Base-by-base conservation (phyloP, 1,140 invertebrate species). In the Listronotus bonariensis region DNA sequence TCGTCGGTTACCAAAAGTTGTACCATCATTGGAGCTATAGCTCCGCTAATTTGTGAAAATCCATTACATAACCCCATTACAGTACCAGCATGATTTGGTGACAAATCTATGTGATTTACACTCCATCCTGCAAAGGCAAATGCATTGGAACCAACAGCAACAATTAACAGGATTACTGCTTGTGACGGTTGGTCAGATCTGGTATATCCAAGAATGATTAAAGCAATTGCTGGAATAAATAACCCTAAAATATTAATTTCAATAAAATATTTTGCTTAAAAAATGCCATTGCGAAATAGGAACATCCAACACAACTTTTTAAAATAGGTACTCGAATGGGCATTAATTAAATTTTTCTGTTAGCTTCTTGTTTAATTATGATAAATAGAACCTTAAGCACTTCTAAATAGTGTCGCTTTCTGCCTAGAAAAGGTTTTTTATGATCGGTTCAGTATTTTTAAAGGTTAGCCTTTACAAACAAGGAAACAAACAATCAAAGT, bases 51-150 rank as follows among this genome's bases (percentile, higher is more conserved):
- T 63, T 91, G 92, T 0, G 88, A 86, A 26, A 85, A 77, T 12
- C 88, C 87, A 76, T 93, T 93, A 34, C 89, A 90, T 12, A 93
- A 81, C 4, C 90, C 89, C 86, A 90, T 89, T 65, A 91, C 74
- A 0, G 83, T 84, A 12, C 88, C 88, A 20, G 89, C 88, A 78
- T 82, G 86, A 77, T 87, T 88, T 10, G 87, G 88, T 0, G 89
- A 83, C 51, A 92, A 80, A 72, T 92, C 89, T 17, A 92, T 83
- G 72, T 90, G 87, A 71, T 90, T 91, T 4, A 85, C 74, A 43
- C 79, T 72, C 51, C 76, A 89, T 3, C 92, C 92, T 38, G 88
- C 86, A 60, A 87, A 89, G 20, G 86, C 80, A 10, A 88, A 87
- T 8, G 90, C 87, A 68, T 92, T 92, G 1, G 90, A 78, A 0